Conservation (phyloP, 2,797 vertebrate species). For the Tachyglossus aculeatus region DNA sequence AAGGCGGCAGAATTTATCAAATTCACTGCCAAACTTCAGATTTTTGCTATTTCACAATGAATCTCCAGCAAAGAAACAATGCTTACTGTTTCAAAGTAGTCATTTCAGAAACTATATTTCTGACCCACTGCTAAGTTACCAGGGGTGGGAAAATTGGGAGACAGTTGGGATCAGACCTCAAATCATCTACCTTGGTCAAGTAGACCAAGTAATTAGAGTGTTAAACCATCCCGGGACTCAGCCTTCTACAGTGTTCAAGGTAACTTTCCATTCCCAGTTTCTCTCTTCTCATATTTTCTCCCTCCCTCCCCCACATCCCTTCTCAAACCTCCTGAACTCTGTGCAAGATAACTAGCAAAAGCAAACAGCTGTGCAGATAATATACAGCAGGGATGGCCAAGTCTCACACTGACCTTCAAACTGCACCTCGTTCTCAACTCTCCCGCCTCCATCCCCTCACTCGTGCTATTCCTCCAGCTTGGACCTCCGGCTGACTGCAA, state of each 20-base stretch:
- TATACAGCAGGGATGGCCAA: no score
- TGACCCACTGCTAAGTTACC: neutral
- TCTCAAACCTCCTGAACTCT: no score
- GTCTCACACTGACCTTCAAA: no score
- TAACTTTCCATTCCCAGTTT: neutral
- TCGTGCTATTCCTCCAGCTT: no score
- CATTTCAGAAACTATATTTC: neutral
- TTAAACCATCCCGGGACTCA: neutral
- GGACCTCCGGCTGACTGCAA: no score
- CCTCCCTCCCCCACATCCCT: no score
- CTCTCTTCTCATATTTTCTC: no score
- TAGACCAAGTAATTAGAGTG: neutral
- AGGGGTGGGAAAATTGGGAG: neutral
- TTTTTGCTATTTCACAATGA: neutral
- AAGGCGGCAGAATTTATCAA: conserved; percentile 16
- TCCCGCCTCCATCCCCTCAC: no score
- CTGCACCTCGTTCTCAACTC: no score
- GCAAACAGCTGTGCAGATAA: no score
- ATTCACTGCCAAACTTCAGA: conserved; percentile 15
- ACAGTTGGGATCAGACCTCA: neutral
- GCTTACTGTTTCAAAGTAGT: conserved; percentile 2
- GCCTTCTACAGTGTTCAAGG: neutral
- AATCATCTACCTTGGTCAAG: neutral
- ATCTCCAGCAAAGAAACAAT: neutral
- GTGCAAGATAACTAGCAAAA: no score